Base-by-base conservation (phyloP, 1,140 invertebrate genomes). In the Drosophila setifemur region DNA sequence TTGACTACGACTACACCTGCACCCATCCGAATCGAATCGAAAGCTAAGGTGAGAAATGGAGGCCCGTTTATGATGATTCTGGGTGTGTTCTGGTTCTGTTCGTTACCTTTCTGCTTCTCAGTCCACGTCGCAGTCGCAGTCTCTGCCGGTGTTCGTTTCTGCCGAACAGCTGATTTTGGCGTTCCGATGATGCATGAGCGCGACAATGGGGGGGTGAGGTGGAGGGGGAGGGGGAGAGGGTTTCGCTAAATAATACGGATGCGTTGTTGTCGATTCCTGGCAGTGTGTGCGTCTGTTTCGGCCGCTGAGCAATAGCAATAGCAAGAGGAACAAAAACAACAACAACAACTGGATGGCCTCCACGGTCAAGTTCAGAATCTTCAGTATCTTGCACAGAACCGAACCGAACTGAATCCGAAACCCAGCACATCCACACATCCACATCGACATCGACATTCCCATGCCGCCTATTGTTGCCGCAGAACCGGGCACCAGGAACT, bases 331-430 rank as follows among this genome's bases (percentile, higher is more conserved):
- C n/a, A 23, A 37, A 53, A 61, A 58, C 37, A 61, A 33, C 12
- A 54, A 14, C 42, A 47, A 16, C 12, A 16, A 43, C 21, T 26
- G 57, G 33, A 43, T 40, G 52, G 40, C 21, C 66, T 61, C 66
- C 73, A 85, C 85, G 81, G 81, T 81, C 81, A 85, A 85, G 81
- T 85, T 85, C 81, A 86, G 81, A 86, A 86, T 85, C 81, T 86
- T 85, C 47, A 85, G 83, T 14, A 12, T 37, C 14, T 37, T 23
- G 21, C 2, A 23, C 21, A 2, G 21, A 23, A 23, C 2, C 33
- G 12, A 35, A 35, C 33, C 33, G 33, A 35, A 35, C 60, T 79
- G 81, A 85, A 68, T 79, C 77, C 81, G 67, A 23, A 39, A 55
- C 71, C 79, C 74, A 79, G 75, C 86, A 68, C n/a, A n/a, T n/a